Evolutionary conservation across 2,113 vertebrate species (phyloP).

Genomic region (Pomatorhinus ruficollis): DNA sequence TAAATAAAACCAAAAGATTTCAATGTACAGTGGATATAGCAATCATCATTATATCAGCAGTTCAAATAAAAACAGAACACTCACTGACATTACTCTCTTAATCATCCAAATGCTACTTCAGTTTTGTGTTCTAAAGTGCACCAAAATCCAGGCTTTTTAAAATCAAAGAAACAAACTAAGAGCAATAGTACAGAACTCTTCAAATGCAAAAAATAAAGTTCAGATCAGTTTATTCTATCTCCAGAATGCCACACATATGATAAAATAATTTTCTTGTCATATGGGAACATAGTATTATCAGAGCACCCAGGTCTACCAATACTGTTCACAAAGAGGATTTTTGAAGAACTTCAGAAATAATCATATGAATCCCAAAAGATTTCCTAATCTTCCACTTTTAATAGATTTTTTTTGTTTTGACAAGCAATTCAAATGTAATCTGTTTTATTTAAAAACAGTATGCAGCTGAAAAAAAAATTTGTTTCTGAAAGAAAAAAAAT

Average conservation of each 20-base stretch:
- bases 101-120: not conserved
- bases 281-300: not conserved
- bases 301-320: not conserved
- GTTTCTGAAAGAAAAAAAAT: not conserved
- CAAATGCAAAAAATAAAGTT: not conserved
- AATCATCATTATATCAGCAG: not conserved
- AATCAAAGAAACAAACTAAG: not conserved
- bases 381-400: not conserved
- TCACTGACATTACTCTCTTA: not conserved
- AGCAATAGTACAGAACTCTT: not conserved
- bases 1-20: constrained; percentile 3
- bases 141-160: not conserved
- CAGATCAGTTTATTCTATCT: not conserved
- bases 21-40: not conserved
- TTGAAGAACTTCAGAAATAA: not conserved
- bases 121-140: not conserved
- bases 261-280: not conserved
- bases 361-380: not conserved
- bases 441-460: not conserved
- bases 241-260: rapidly evolving
- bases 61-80: not conserved
- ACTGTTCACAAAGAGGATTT: not conserved
- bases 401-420: not conserved
- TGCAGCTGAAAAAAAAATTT: not conserved
- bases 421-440: not conserved